Percentiles rank a stretch among this genome's conserved stretches.
Evolutionary conservation across 2,797 vertebrate genomes (phyloP).

Genomic region (Halcyon chelicuti): DNA sequence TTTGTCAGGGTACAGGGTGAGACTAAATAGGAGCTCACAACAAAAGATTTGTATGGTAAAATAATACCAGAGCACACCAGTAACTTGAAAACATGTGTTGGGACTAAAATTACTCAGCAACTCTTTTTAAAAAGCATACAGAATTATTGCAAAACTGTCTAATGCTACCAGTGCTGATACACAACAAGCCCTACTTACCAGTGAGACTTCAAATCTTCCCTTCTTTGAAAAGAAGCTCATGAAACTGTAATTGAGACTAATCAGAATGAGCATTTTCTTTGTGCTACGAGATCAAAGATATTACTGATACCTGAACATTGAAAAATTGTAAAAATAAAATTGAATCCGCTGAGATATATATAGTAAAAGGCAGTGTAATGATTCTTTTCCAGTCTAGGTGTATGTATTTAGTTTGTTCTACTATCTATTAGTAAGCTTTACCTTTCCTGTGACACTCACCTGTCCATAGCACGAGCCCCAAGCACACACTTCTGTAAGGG

Average conservation of each 20-base stretch:
- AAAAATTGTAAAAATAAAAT: neutral
- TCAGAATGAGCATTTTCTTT: neutral
- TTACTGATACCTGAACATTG: neutral
- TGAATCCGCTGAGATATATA: too few species aligned
- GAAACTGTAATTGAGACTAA: neutral
- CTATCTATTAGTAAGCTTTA: neutral
- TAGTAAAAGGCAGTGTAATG: rapidly evolving
- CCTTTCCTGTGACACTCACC: neutral
- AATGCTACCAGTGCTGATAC: neutral
- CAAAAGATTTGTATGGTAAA: neutral
- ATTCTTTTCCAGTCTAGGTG: neutral
- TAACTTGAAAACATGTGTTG: neutral
- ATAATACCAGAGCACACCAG: neutral
- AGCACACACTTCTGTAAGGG: neutral
- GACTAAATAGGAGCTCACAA: neutral
- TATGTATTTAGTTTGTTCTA: neutral
- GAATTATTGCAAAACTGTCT: neutral
- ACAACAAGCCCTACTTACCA: neutral
- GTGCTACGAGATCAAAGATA: neutral
- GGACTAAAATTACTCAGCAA: neutral
- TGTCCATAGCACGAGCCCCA: neutral
- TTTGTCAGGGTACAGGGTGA: neutral
- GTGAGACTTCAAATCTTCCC: neutral
- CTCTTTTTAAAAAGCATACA: neutral
- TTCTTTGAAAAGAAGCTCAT: neutral